A percentile compares a stretch with the other conserved stretches of the same genome.
Evolutionary conservation across 2,113 vertebrate genomes (phyloP).

Genomic region (Cacatua alba): DNA sequence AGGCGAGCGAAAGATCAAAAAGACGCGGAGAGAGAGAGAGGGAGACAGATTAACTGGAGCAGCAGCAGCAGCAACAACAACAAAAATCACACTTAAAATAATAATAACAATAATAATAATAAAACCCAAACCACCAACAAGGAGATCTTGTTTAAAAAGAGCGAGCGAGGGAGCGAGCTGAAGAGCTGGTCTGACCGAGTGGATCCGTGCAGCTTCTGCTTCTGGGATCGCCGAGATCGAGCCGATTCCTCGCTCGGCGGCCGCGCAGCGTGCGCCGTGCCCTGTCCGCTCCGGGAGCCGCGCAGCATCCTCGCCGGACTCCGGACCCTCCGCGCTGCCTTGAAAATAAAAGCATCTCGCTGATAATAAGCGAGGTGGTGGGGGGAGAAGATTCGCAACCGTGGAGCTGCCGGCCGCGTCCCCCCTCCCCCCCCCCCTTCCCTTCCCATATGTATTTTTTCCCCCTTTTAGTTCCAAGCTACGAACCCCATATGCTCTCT

Average conservation of each 20-base stretch:
- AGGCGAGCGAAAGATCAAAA: conserved; percentile 63
- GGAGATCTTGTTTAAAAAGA: conserved; percentile 67
- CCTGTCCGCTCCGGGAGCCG: not conserved
- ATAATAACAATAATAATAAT: conserved; percentile 56
- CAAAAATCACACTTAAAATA: conserved; percentile 61
- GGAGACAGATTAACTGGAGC: conserved; percentile 54
- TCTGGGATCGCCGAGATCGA: conserved; percentile 32
- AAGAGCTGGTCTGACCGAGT: conserved; percentile 53
- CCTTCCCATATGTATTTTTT: not conserved
- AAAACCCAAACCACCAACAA: conserved; percentile 63
- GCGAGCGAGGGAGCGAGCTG: conserved; percentile 35
- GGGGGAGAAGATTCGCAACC: conserved; percentile 16
- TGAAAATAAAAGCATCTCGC: conserved; percentile 55
- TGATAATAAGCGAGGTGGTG: conserved; percentile 1
- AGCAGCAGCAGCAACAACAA: conserved; percentile 48
- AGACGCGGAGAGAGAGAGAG: conserved; percentile 17
- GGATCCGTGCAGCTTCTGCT: conserved; percentile 46
- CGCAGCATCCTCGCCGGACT: conserved; percentile 21
- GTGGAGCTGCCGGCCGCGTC: conserved; percentile 16
- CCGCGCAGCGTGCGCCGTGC: conserved; percentile 18
- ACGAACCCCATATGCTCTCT: not conserved
- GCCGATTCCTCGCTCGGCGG: conserved; percentile 26
- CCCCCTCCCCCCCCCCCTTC: not conserved
- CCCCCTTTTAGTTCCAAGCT: not conserved
- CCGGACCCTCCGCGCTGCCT: conserved; percentile 36